phyloP scores from a whole-genome alignment of 1,140 invertebrate genomes.

The Cataglyphis hispanica region DNA sequence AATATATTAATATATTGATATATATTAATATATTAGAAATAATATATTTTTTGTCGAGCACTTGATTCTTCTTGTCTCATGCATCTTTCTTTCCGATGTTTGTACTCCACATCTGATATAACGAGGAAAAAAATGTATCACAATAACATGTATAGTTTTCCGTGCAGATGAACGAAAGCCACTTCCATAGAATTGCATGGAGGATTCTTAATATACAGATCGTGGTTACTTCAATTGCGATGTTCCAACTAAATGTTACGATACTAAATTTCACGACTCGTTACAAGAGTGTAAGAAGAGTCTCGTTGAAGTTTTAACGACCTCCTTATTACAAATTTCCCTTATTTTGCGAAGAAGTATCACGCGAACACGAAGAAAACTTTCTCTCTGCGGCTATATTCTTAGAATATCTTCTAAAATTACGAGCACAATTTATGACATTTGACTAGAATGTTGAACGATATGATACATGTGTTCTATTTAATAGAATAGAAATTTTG shows the following conservation, averaged over 20 bases:
- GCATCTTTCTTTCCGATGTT: not conserved
- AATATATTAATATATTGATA: too few species aligned
- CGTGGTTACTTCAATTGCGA: slow-evolving; percentile 49
- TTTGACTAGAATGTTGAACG: not conserved
- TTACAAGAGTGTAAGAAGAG: slow-evolving; percentile 59
- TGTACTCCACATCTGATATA: not conserved
- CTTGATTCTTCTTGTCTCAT: not conserved
- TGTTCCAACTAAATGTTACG: slow-evolving; percentile 56
- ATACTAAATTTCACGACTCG: slow-evolving; percentile 55
- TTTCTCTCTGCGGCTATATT: slow-evolving; percentile 39
- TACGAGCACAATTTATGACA: slow-evolving; percentile 33
- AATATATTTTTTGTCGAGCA: not conserved
- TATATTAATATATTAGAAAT: not conserved
- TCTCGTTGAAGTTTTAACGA: slow-evolving; percentile 61
- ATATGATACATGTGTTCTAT: slow-evolving; percentile 1
- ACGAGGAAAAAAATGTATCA: not conserved
- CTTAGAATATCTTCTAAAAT: slow-evolving; percentile 41
- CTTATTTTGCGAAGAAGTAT: slow-evolving; percentile 59
- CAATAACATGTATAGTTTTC: not conserved
- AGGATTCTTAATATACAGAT: slow-evolving; percentile 56
- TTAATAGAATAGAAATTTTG: not conserved
- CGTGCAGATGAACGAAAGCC: not conserved
- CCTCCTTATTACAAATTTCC: slow-evolving; percentile 60
- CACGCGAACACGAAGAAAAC: slow-evolving; percentile 40
- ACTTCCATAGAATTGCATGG: slow-evolving; percentile 26